Base-by-base conservation (phyloP, 2,113 vertebrate genomes). In the Procavia capensis region DNA sequence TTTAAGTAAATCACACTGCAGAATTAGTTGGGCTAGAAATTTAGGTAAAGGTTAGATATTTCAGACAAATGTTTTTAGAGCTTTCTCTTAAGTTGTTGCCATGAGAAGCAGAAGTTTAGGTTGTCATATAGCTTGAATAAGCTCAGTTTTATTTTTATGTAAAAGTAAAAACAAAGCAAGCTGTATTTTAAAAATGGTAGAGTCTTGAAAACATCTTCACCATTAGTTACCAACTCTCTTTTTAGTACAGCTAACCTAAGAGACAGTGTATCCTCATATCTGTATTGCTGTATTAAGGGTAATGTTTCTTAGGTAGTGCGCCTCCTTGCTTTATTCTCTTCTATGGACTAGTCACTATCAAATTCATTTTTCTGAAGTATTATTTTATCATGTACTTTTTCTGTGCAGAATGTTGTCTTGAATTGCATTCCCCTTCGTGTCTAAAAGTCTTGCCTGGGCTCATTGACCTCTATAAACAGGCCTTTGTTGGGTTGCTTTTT, bases 1-100 rank as follows among this genome's bases (percentile, higher is more conserved):
- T 91, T 95, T 82, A 68, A 85, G 22, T 91, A 2, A 92, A 57
- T 88, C 36, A 64, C n/a, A 85, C 89, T 85, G 61, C 61, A 72
- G 39, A 89, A 75, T 85, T 92, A 85, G 81, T 10, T 57, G 54
- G n/a, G 41, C 43, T 5, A 95, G 7, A 72, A 86, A 88, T 57
- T 94, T 91, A 89, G 72, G 45, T 92, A 61, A 78, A 72, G 74
- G 57, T 89, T 72, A 85, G 24, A 3, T 95, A n/a, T 29, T 81
- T 91, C 31, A 90, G 83, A 89, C 17, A 1, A 54, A 61, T 84
- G 29, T 83, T 79, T 81, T 88, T 68, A 75, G 41, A 68, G 5
- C 92, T 90, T 19, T 90, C 19, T 66, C 20, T 74, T 88, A 76
- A 82, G 70, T 82, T 78, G 85, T n/a, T 92, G 39, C 22, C 80